These are phyloP conservation scores for Taphrorychus bicolor DNA, from an alignment of 2,888 invertebrate species.

Conservation along the genomic window DNA sequence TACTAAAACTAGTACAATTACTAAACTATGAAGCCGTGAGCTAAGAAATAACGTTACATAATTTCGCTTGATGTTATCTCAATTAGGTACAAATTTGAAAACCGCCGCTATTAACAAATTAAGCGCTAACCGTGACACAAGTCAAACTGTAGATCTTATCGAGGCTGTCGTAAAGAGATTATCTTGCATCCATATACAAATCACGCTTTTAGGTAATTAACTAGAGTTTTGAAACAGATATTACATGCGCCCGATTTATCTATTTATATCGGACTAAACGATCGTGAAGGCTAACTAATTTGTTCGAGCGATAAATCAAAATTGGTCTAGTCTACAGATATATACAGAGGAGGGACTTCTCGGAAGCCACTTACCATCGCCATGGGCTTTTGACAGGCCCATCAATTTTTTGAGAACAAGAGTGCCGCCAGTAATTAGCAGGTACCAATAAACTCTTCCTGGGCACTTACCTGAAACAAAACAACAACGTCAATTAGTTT, in stretches of 20 bases:
- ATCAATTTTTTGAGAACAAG: background rate
- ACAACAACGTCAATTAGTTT: slow-evolving; percentile 5
- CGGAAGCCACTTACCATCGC: background rate
- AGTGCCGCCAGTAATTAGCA: background rate
- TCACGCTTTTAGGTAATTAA: background rate
- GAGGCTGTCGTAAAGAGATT: background rate
- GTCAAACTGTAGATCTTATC: background rate
- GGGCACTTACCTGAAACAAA: background rate
- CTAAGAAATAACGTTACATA: no score
- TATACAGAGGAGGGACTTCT: background rate
- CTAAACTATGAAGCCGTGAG: no score
- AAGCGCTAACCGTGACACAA: background rate
- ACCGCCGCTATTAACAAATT: background rate
- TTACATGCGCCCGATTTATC: no score
- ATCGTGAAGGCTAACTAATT: background rate
- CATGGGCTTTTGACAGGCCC: background rate
- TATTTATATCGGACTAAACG: background rate
- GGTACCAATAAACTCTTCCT: background rate
- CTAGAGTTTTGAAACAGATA: background rate
- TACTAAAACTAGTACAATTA: no score
- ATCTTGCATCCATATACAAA: background rate
- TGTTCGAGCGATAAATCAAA: background rate
- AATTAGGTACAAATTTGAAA: background rate
- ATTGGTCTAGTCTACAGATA: background rate
- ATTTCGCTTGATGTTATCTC: background rate